Evolutionary conservation across 2,888 invertebrate species (phyloP).

Genomic region (Lutraria lutraria): DNA sequence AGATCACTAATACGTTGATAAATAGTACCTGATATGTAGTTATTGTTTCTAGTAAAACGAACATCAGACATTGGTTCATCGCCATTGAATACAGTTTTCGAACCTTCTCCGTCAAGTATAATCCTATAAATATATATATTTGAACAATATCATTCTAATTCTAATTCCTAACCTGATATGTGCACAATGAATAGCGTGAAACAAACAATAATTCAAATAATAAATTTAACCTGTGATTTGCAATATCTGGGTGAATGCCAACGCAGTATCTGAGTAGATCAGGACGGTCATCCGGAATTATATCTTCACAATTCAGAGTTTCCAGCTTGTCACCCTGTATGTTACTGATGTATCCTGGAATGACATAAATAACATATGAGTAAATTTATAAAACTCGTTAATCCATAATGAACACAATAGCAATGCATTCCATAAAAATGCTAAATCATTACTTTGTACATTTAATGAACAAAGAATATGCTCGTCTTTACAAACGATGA

Average conservation of each 20-base stretch:
- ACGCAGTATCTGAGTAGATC: conserved; percentile 69
- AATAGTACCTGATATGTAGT: conserved; percentile 54
- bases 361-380: neutral
- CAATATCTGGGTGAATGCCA: conserved; percentile 50
- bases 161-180: neutral
- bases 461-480: no score
- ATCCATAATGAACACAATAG: no score
- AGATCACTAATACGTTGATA: neutral
- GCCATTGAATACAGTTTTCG: conserved; percentile 61
- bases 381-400: no score
- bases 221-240: conserved; percentile 70
- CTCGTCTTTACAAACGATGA: no score
- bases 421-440: no score
- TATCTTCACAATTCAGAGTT: conserved; percentile 51
- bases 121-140: conserved; percentile 19
- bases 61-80: conserved; percentile 55
- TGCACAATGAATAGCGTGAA: neutral
- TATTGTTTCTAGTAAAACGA: conserved; percentile 54
- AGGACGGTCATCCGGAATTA: conserved; percentile 69
- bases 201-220: neutral
- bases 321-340: conserved; percentile 59
- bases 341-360: conserved; percentile 65
- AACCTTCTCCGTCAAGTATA: conserved; percentile 58
- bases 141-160: neutral
- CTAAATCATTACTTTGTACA: no score